Conservation (phyloP, 64 coral and sea anemone genomes). For the Platygyra sinensis region DNA sequence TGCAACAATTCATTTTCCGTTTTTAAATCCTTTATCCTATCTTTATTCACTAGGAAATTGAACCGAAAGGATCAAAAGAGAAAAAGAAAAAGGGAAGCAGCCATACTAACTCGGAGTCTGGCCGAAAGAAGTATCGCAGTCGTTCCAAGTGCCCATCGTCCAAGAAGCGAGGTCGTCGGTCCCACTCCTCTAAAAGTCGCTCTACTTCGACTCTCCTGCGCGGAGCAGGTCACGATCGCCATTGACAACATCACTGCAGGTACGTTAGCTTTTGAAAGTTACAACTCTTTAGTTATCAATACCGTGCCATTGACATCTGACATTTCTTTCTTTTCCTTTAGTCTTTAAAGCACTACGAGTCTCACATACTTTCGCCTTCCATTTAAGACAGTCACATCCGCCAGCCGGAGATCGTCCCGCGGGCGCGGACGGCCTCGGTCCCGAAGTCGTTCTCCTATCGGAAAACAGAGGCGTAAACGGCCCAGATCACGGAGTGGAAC, state of each 20-base stretch:
- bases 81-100: conserved; percentile 77
- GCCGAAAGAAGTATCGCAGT: conserved; percentile 71
- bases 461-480: conserved; percentile 47
- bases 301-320: background rate
- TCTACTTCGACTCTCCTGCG: conserved; percentile 54
- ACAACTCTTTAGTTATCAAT: background rate
- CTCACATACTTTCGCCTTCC: conserved; percentile 52
- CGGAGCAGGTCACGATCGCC: conserved; percentile 36
- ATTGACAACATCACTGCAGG: conserved; percentile 46
- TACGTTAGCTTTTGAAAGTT: background rate
- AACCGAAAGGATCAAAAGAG: conserved; percentile 73
- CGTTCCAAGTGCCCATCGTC: conserved; percentile 80
- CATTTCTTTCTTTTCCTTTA: background rate
- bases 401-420: conserved; percentile 45
- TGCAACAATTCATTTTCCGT: no score
- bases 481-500: conserved; percentile 78
- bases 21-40: no score
- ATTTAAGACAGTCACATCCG: conserved; percentile 55
- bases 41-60: conserved; percentile 51
- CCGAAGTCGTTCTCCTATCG: conserved; percentile 38
- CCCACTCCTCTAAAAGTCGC: conserved; percentile 35
- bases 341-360: conserved; percentile 71
- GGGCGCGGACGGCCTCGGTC: conserved; percentile 71
- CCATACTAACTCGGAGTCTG: conserved; percentile 36
- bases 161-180: conserved; percentile 31